Evolutionary conservation across 2,888 invertebrate species (phyloP).

Genomic region (Scaeva pyrastri): DNA sequence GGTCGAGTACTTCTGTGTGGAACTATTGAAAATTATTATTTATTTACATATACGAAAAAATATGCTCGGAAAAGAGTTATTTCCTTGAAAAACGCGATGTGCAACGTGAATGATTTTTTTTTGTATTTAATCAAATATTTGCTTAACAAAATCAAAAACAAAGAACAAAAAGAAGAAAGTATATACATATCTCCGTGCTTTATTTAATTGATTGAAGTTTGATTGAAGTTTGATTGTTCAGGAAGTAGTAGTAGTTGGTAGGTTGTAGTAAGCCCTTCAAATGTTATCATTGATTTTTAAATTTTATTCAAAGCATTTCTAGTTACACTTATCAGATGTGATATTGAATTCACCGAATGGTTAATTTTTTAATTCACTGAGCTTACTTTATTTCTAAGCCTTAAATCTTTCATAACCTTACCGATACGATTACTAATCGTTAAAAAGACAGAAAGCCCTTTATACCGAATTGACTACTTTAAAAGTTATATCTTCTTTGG

Average conservation of each 20-base stretch:
- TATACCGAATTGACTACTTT: too few species aligned
- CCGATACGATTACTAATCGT: too few species aligned
- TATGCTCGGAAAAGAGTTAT: background rate
- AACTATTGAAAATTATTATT: conserved; percentile 9
- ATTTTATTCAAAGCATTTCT: conserved; percentile 10
- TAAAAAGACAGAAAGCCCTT: too few species aligned
- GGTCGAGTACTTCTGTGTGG: background rate
- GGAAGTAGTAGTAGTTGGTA: too few species aligned
- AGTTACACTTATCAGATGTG: too few species aligned
- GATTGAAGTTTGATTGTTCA: conserved; percentile 5
- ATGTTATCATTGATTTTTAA: conserved; percentile 17
- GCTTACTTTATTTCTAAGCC: too few species aligned
- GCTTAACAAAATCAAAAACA: conserved; percentile 43
- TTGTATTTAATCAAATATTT: conserved; percentile 31
- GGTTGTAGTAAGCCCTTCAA: background rate
- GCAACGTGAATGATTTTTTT: background rate
- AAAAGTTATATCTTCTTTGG: too few species aligned
- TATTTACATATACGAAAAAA: conserved; percentile 7
- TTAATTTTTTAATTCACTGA: too few species aligned
- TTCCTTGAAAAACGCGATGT: conserved; percentile 5
- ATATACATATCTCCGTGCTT: conserved; percentile 30
- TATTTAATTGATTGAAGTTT: conserved; percentile 27
- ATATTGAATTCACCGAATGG: too few species aligned
- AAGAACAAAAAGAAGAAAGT: conserved; percentile 5
- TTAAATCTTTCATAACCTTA: too few species aligned